phyloP scores from a whole-genome alignment of 2,888 invertebrate genomes.

The Trissoscelio sp. region DNA sequence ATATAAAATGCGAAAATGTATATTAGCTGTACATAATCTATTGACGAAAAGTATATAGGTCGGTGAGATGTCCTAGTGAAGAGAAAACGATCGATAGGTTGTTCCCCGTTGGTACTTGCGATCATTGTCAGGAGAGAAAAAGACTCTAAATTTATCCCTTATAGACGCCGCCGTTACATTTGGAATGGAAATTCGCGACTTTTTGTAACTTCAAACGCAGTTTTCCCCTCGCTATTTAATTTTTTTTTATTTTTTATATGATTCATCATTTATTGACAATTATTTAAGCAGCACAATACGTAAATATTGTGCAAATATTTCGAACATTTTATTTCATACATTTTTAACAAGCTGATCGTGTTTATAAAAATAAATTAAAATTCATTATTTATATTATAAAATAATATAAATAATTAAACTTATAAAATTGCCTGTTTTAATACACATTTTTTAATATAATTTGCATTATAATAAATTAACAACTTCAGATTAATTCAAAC shows the following conservation, averaged over 20 bases:
- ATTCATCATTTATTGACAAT: slow-evolving; percentile 8
- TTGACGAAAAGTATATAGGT: slow-evolving; percentile 65
- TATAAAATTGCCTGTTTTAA: too few relatives aligned
- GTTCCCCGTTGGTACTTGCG: slow-evolving; percentile 59
- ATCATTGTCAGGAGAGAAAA: slow-evolving; percentile 64
- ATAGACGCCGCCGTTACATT: slow-evolving; percentile 78
- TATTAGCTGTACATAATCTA: slow-evolving; percentile 47
- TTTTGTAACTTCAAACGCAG: slow-evolving; percentile 68
- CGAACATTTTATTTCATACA: not conserved
- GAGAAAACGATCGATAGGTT: slow-evolving; percentile 65
- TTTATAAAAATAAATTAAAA: not conserved
- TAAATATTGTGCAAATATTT: not conserved
- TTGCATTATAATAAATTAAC: too few relatives aligned
- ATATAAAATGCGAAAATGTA: slow-evolving; percentile 43
- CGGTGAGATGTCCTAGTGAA: slow-evolving; percentile 57
- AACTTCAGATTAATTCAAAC: not conserved
- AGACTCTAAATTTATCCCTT: slow-evolving; percentile 79
- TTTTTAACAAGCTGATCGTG: not conserved
- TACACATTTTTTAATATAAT: too few relatives aligned
- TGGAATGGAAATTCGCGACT: slow-evolving; percentile 75
- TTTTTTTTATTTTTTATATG: too few relatives aligned
- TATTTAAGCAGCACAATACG: slow-evolving; percentile 12
- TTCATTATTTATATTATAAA: too few relatives aligned
- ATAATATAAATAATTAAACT: too few relatives aligned
- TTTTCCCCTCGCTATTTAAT: slow-evolving; percentile 64